Base-by-base conservation (phyloP, 2,888 invertebrate species). In the Ormyrus labotus region DNA sequence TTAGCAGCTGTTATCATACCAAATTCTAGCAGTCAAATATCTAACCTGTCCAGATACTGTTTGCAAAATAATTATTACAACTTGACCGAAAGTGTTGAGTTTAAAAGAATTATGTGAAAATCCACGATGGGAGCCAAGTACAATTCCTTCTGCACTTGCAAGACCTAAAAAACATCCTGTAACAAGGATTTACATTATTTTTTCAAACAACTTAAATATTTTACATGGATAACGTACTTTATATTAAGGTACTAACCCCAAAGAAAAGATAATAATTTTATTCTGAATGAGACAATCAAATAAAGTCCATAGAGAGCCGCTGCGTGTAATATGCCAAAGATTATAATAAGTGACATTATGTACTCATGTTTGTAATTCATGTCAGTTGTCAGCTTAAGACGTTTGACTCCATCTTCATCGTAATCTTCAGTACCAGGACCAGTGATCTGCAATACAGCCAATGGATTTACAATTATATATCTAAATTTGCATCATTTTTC, bases 21-120 rank as follows among this genome's bases (percentile, higher is more conserved):
- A 34, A 34, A 2, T 34, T 34, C 34, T 34, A 34, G 34, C 34
- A 68, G 11, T 53, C 6, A 19, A 51, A 68, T 6, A 10, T 69
- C 64, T 67, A 65, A 85, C 85, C 83, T 86, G 86, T 6, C 86
- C 86, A 9, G 84, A 53, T 63, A 84, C 78, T 2, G 82, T 81
- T n/a, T 85, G 84, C 0, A 81, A 60, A n/a, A 83, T 8, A 4
- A 86, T 47, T 0, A 85, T 1, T 0, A 68, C 4, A 5, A 83
- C 6, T 71, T 84, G 78, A 5, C 83, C 5, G 2, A 75, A 9
- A 9, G 57, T 72, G 0, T 55, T 83, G 9, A 68, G 0, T 64
- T 86, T 86, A 73, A 77, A 86, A 51, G 81, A 78, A 58, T 74
- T 84, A 67, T 86, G 86, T 11, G 81, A 75, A 50, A 76, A 85